Conservation (phyloP, 2,113 vertebrate species). For the Lagopus leucura region DNA sequence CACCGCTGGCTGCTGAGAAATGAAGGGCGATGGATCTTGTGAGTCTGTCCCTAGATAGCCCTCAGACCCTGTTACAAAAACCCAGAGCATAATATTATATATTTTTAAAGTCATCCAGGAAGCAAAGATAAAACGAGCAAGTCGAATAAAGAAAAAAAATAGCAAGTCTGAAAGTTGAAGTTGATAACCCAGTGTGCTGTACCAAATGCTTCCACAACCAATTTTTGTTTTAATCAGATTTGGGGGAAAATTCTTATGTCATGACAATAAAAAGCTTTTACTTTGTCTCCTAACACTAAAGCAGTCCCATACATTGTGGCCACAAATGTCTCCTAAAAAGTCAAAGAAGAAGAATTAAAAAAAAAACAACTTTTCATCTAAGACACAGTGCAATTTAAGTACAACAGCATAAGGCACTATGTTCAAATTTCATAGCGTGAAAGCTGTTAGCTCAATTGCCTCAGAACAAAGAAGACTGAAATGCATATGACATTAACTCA, state of each 20-base stretch:
- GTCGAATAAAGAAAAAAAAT: background rate
- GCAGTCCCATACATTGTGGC: background rate
- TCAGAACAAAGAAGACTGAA: background rate
- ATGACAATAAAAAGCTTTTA: background rate
- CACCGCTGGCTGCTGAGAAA: constrained; percentile 76
- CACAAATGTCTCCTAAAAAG: background rate
- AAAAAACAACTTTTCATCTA: background rate
- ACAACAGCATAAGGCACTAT: background rate
- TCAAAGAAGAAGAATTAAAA: background rate
- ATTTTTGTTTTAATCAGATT: background rate
- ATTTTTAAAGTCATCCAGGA: background rate
- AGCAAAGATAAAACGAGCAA: background rate
- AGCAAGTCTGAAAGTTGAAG: background rate
- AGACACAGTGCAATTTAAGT: background rate
- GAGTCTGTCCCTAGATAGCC: constrained; percentile 74
- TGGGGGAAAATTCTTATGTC: background rate
- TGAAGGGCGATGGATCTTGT: constrained; percentile 78
- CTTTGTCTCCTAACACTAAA: background rate
- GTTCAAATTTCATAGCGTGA: background rate
- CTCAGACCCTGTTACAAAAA: constrained; percentile 76
- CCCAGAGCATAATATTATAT: background rate
- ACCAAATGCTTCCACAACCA: background rate
- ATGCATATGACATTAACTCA: background rate
- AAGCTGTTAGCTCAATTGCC: background rate
- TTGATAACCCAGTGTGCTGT: background rate